phyloP scores from a whole-genome alignment of 2,113 vertebrate genomes.

The Channa maculata region DNA sequence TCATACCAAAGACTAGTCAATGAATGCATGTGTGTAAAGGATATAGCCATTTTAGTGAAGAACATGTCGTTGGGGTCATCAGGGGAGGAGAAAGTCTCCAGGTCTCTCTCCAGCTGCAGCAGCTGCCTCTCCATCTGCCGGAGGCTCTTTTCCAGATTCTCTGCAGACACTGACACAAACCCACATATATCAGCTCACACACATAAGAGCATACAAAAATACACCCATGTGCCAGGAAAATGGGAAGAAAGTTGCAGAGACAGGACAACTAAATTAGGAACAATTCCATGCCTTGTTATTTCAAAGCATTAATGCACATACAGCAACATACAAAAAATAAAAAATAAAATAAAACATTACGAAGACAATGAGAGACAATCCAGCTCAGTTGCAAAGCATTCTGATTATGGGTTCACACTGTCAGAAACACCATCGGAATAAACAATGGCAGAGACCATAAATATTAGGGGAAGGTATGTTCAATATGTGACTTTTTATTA shows the following conservation, averaged over 20 bases:
- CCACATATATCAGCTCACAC: conserved; percentile 47
- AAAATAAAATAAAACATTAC: conserved; percentile 1
- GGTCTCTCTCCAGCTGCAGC: conserved; percentile 96
- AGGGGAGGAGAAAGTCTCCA: conserved; percentile 92
- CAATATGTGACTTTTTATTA: conserved; percentile 35
- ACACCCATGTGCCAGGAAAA: conserved; percentile 27
- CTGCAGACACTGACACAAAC: conserved; percentile 90
- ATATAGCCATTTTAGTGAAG: conserved; percentile 97
- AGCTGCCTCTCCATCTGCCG: conserved; percentile 97
- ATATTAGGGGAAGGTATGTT: conserved; percentile 36
- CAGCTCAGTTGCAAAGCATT: conserved; percentile 26
- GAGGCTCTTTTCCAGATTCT: conserved; percentile 96
- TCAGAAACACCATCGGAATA: conserved; percentile 39
- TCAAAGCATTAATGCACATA: conserved; percentile 32
- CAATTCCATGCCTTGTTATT: conserved; percentile 53
- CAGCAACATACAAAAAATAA: conserved; percentile 21
- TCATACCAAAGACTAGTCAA: not conserved
- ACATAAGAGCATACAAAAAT: conserved; percentile 33
- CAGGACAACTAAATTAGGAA: conserved; percentile 57
- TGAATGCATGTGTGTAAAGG: conserved; percentile 82
- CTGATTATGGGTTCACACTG: conserved; percentile 48
- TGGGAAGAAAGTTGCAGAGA: conserved; percentile 33
- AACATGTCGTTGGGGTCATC: conserved; percentile 94
- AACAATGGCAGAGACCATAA: conserved; percentile 52
- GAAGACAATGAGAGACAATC: conserved; percentile 1